Evolutionary conservation across 2,888 invertebrate genomes (phyloP), one percentile per base, ranked within the genome.

Genomic region (Iselma pallidipennis): DNA sequence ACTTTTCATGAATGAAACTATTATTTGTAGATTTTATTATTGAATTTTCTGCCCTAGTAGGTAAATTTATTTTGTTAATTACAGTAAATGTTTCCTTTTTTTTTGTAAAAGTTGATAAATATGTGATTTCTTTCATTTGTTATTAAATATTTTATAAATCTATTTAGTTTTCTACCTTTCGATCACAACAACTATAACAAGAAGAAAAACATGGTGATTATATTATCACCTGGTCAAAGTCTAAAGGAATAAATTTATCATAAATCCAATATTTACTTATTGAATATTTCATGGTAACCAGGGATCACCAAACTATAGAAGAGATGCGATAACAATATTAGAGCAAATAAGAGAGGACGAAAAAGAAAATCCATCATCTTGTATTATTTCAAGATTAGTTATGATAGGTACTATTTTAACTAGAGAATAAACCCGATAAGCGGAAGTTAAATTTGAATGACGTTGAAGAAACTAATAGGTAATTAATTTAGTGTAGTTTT

Each of bases 181-280:
- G 7, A 5, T 6, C 4, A 28, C 7, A 28, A 28, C 28, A 5
- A n/a, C n/a, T n/a, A n/a, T n/a, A n/a, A n/a, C n/a, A n/a, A n/a
- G n/a, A n/a, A n/a, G n/a, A n/a, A n/a, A n/a, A n/a, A n/a, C 7
- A 4, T 33, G 33, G 14, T 33, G 33, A 33, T 33, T 14, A 50
- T 33, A 42, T 57, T 59, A 54, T 59, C 58, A 48, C 58, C 23
- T 45, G 61, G 56, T 52, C 61, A 61, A 61, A 61, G 61, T 61
- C 61, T 56, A 50, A 25, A 57, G 48, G 37, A 59, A 45, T 50
- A 48, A 59, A 61, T 53, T 64, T 66, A 68, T 68, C 66, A 56
- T 50, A 63, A 55, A 53, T 63, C 42, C 63, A 68, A 68, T 68
- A 68, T 66, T 68, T 64, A 54, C 49, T 59, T 57, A 54, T 65